Evolutionary conservation across 23 tunicate species (phyloP), one percentile per base, ranked within the genome.

Genomic region (Ascidia mentula): DNA sequence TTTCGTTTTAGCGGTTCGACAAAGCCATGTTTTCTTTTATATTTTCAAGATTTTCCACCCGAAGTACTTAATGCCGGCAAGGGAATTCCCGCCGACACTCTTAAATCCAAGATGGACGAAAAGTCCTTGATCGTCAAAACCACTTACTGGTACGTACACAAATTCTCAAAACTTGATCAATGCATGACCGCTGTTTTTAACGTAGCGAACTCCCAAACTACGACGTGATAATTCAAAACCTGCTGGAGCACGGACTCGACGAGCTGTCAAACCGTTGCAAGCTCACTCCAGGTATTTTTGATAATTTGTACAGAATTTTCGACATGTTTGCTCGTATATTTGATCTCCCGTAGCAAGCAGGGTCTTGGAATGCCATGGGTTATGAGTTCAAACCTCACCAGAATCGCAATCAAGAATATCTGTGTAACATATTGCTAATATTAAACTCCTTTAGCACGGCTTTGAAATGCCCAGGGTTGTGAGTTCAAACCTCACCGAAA

Each of bases 161-260:
- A 53, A 20, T 5, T 6, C 24, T 53, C 2, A 53, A 53, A 53
- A 5, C 12, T 53, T 53, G 1, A 53, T 53, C 24, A n/a, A n/a
- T n/a, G n/a, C n/a, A n/a, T n/a, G n/a, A n/a, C n/a, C n/a, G n/a
- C n/a, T 53, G 7, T 53, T 26, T 78, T 34, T 34, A 45, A 76
- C 2, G 6, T 38, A 89, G 97, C 72, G 99, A 96, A 42, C 79
- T 96, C 75, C 99, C 99, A 35, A 96, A 96, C 81, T 96, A 96
- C 71, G 97, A 96, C 32, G 61, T 84, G 31, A 24, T 96, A 17
- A 84, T 96, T 20, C 40, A 72, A 60, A 81, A 45, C 36, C 22
- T 96, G 38, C 46, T 96, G 28, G 76, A 91, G 33, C 84, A 87
- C 79, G 99, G 99, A 15, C 32, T 92, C 0, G 94, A 91, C 77